Evolutionary conservation across 2,113 vertebrate genomes (phyloP).

Genomic region (Cynoglossus semilaevis): DNA sequence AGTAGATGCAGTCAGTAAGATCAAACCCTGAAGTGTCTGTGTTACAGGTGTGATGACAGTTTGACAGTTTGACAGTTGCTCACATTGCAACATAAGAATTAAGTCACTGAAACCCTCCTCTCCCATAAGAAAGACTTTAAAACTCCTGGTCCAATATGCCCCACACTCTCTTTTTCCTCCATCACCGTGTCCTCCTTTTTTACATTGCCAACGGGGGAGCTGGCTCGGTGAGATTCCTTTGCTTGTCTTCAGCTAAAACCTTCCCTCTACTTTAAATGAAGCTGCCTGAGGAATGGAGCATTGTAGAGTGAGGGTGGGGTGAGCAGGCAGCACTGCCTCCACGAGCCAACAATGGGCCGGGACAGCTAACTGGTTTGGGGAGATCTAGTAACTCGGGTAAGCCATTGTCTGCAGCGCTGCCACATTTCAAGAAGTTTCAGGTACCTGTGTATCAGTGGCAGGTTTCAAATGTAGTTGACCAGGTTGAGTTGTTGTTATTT

Average conservation of each 20-base stretch:
- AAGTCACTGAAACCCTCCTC: not conserved
- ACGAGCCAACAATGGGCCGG: slow-evolving; percentile 37
- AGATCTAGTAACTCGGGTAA: slow-evolving; percentile 45
- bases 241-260: slow-evolving; percentile 43
- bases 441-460: not conserved
- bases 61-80: too few species aligned
- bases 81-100: too few species aligned
- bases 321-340: slow-evolving; percentile 20
- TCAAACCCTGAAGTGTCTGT: too few species aligned
- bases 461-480: not conserved
- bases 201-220: slow-evolving; percentile 38
- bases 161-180: not conserved
- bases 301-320: slow-evolving; percentile 30
- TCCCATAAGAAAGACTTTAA: too few species aligned
- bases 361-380: slow-evolving; percentile 62
- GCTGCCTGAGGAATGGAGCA: slow-evolving; percentile 28
- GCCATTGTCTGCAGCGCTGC: slow-evolving; percentile 16
- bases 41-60: too few species aligned
- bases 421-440: slow-evolving; percentile 23
- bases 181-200: slow-evolving; percentile 15
- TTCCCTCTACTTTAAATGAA: slow-evolving; percentile 4
- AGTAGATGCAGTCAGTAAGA: too few species aligned
- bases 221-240: slow-evolving; percentile 70
- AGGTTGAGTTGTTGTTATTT: not conserved
- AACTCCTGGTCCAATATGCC: too few species aligned